A percentile compares a stretch with the other conserved stretches of the same genome.
phyloP scores from a whole-genome alignment of 2,888 invertebrate species.

The Celastrina argiolus region DNA sequence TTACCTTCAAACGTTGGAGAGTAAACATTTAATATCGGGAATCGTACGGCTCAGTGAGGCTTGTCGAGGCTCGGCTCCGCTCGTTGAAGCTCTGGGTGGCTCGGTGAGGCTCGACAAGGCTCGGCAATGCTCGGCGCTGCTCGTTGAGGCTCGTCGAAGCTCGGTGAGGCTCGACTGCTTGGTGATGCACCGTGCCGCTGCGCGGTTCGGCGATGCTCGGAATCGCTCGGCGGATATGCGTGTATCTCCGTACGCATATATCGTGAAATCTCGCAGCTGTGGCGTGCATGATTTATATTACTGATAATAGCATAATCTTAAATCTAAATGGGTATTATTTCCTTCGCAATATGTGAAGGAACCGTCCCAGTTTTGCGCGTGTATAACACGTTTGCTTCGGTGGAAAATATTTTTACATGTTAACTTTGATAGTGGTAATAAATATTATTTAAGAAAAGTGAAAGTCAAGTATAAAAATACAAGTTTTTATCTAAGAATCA shows the following conservation, averaged over 20 bases:
- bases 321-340: slow-evolving; percentile 30
- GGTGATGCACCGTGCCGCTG: too few relatives aligned
- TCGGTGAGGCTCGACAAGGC: neutral
- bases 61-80: neutral
- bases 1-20: slow-evolving; percentile 52
- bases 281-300: slow-evolving; percentile 15
- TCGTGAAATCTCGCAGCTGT: slow-evolving; percentile 13
- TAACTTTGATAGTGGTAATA: too few relatives aligned
- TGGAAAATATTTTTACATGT: too few relatives aligned
- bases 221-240: slow-evolving; percentile 9
- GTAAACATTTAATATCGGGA: slow-evolving; percentile 61
- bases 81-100: neutral
- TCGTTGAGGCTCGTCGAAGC: neutral
- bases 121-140: neutral
- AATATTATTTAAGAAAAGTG: too few relatives aligned
- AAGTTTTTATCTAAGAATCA: too few relatives aligned
- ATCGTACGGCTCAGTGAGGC: neutral
- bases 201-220: neutral
- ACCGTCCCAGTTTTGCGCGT: slow-evolving; percentile 24
- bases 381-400: neutral
- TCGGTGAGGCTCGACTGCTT: neutral
- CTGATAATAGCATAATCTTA: slow-evolving; percentile 17
- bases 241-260: slow-evolving; percentile 8
- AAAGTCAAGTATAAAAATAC: too few relatives aligned
- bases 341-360: slow-evolving; percentile 22